phyloP scores from a whole-genome alignment of 2,113 vertebrate genomes.

The Ursus arctos region DNA sequence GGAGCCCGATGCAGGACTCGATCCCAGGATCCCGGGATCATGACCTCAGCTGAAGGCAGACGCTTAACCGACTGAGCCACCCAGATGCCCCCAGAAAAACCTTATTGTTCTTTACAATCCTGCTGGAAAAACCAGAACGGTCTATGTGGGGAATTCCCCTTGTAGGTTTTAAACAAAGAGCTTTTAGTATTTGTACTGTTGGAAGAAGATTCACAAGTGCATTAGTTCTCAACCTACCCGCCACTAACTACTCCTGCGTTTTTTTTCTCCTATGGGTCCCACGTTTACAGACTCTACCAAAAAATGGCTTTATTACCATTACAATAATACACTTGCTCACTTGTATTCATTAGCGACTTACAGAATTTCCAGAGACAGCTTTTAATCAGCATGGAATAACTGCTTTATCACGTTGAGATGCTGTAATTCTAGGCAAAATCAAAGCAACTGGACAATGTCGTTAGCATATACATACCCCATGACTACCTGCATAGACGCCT shows the following conservation, averaged over 20 bases:
- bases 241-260: not conserved
- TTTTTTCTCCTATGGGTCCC: not conserved
- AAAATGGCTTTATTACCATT: not conserved
- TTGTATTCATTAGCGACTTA: not conserved
- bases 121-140: not conserved
- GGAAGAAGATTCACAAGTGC: not conserved
- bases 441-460: not conserved
- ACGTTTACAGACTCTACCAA: not conserved
- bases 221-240: not conserved
- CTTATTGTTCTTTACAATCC: not conserved
- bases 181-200: not conserved
- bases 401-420: not conserved
- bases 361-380: not conserved
- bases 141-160: not conserved
- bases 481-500: not conserved
- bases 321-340: not conserved
- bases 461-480: not conserved
- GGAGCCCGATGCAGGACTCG: too few relatives aligned
- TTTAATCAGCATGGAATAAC: not conserved
- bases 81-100: not conserved
- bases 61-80: not conserved
- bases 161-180: not conserved
- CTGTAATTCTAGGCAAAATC: not conserved
- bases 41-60: not conserved
- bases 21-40: not conserved